Evolutionary conservation across 2,888 invertebrate species (phyloP).

Genomic region (Dione vanillae): DNA sequence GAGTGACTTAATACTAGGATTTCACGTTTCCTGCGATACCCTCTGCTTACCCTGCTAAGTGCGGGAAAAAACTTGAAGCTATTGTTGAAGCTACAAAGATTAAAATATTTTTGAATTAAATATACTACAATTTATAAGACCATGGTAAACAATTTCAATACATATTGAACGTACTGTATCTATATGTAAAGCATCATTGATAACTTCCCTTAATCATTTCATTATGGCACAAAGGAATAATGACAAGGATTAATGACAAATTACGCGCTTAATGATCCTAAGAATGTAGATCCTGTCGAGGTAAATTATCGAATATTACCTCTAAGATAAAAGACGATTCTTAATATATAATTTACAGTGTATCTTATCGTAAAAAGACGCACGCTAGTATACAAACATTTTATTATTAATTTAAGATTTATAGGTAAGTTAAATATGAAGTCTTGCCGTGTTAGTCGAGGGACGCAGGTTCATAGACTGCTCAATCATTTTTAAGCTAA

Average conservation of each 20-base stretch:
- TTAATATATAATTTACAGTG: neutral
- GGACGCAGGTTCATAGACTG: neutral
- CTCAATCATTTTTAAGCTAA: neutral
- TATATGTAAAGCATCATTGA: conserved; percentile 45
- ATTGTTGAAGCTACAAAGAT: too few species aligned
- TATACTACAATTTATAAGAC: too few species aligned
- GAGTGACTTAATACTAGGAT: too few species aligned
- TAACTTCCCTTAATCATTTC: conserved; percentile 73
- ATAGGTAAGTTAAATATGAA: neutral
- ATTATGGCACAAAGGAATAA: conserved; percentile 64
- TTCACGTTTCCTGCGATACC: too few species aligned
- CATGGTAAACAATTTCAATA: too few species aligned
- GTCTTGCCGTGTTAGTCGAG: neutral
- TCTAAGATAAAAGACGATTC: neutral
- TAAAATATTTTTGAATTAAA: too few species aligned
- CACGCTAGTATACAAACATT: neutral
- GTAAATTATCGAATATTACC: conserved; percentile 29
- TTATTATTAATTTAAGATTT: neutral
- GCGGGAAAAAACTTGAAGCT: too few species aligned
- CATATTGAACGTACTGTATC: too few species aligned
- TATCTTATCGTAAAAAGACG: neutral
- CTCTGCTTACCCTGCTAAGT: too few species aligned
- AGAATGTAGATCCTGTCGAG: conserved; percentile 66
- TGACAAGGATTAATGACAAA: conserved; percentile 71
- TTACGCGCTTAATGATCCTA: conserved; percentile 71